Evolutionary conservation across 2,113 vertebrate genomes (phyloP).

Genomic region (Lampris incognitus): DNA sequence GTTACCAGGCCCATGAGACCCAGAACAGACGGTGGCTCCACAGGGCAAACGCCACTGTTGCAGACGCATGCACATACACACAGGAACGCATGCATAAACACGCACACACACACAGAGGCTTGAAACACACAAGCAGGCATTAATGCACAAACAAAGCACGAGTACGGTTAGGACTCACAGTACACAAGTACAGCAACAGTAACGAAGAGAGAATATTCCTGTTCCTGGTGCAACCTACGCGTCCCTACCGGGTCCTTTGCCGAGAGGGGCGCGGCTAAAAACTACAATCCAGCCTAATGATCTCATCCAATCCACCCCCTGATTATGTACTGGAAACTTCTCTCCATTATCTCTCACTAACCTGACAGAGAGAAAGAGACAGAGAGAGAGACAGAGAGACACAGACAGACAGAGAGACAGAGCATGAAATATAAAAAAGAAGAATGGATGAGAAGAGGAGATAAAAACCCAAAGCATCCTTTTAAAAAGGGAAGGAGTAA

Average conservation of each 20-base stretch:
- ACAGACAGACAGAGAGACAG: not conserved
- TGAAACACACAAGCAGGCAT: not conserved
- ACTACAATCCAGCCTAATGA: slow-evolving; percentile 32
- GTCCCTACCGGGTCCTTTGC: slow-evolving; percentile 15
- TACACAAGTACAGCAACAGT: not conserved
- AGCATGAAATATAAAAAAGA: not conserved
- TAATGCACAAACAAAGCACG: slow-evolving; percentile 8
- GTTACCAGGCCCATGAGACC: slow-evolving; percentile 6
- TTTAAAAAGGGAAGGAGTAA: too few relatives aligned
- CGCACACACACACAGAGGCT: not conserved
- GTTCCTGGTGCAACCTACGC: slow-evolving; percentile 16
- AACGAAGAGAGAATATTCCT: not conserved
- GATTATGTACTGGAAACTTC: slow-evolving; percentile 9
- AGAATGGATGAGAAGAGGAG: not conserved
- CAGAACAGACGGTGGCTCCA: slow-evolving; percentile 50
- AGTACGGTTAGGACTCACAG: not conserved
- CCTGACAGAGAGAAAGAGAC: slow-evolving; percentile 3
- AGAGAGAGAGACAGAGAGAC: not conserved
- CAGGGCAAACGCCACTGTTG: slow-evolving; percentile 30
- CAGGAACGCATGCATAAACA: not conserved
- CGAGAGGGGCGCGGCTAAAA: slow-evolving; percentile 19
- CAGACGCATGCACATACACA: slow-evolving; percentile 21
- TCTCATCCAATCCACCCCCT: slow-evolving; percentile 12
- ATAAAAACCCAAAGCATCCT: too few relatives aligned
- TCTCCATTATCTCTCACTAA: slow-evolving; percentile 17